Conservation (phyloP, 2,888 invertebrate genomes). For the Stegana nigrithorax region DNA sequence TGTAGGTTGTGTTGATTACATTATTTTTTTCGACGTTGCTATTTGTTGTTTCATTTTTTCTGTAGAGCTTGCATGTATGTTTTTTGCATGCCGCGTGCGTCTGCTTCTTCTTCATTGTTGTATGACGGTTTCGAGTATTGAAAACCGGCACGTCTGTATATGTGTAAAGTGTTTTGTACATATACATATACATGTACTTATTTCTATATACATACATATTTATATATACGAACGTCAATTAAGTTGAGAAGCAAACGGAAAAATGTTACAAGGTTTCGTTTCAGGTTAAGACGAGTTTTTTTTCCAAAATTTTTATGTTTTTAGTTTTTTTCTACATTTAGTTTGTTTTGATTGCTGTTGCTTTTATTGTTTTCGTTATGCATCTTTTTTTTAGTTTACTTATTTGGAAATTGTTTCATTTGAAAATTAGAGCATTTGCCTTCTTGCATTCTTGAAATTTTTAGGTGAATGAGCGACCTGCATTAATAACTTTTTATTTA, state of each 20-base stretch:
- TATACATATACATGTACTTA: conserved; percentile 22
- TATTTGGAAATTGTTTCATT: conserved; percentile 35
- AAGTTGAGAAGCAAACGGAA: conserved; percentile 55
- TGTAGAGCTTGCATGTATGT: conserved; percentile 33
- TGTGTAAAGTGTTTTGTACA: neutral
- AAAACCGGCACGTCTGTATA: conserved; percentile 17
- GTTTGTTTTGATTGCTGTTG: conserved; percentile 27
- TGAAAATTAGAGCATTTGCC: conserved; percentile 31
- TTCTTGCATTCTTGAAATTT: conserved; percentile 20
- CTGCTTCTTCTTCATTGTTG: conserved; percentile 36
- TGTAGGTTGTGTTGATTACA: conserved; percentile 41
- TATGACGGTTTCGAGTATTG: conserved; percentile 13
- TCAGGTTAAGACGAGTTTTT: conserved; percentile 62
- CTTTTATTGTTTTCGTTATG: conserved; percentile 11
- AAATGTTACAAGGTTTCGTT: conserved; percentile 65
- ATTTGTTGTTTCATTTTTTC: conserved; percentile 35
- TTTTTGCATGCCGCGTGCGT: conserved; percentile 9
- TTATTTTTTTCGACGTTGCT: conserved; percentile 24
- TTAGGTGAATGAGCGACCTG: conserved; percentile 50
- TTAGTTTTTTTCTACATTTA: conserved; percentile 19
- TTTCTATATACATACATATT: conserved; percentile 14
- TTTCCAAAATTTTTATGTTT: conserved; percentile 24
- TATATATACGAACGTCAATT: conserved; percentile 49
- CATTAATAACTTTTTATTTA: conserved; percentile 37
- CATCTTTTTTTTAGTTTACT: conserved; percentile 15